Base-by-base conservation (phyloP, 2,797 vertebrate genomes). In the Ibycter americanus region DNA sequence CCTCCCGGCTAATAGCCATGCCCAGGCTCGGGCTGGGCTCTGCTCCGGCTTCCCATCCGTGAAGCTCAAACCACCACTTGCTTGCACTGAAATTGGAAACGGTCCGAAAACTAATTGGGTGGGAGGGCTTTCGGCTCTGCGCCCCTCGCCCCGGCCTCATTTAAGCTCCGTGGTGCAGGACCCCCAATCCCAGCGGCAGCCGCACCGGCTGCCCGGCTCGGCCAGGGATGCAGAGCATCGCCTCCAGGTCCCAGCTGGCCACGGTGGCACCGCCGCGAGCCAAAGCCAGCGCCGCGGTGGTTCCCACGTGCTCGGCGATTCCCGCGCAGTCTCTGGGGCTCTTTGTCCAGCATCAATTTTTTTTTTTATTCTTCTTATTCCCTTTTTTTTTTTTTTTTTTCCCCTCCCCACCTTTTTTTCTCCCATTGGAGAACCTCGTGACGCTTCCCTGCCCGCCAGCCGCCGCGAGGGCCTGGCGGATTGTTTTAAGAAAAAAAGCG, bases 401-500 rank as follows among this genome's bases (percentile, higher is more conserved):
- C n/a, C 26, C 46, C 51, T 19, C 26, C 40, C 40, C 19, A 32
- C 4, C 0, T 46, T 25, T 54, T 73, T 72, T 38, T 21, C 65
- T 85, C 61, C 54, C 68, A 7, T 31, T 29, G 40, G 42, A 85
- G 31, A 25, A 15, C 26, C 81, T 56, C 14, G 3, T 78, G 87
- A 34, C 47, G 18, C 90, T 62, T 8, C 73, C 4, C 42, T 18
- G 9, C 19, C 72, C 8, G 2, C 67, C 85, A 40, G 51, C 83
- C 54, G 23, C 91, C 22, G 23, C 54, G 8, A 70, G 63, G 49
- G 58, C 85, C 54, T 26, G 5, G 72, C 25, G 72, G 94, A 51
- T 82, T 90, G 91, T 83, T 97, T 94, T 85, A 92, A 90, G 81
- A 87, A 44, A 72, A 62, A 80, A 86, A 92, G 66, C 46, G 67